phyloP scores from a whole-genome alignment of 2,888 invertebrate genomes.

The Clusia tigrina region DNA sequence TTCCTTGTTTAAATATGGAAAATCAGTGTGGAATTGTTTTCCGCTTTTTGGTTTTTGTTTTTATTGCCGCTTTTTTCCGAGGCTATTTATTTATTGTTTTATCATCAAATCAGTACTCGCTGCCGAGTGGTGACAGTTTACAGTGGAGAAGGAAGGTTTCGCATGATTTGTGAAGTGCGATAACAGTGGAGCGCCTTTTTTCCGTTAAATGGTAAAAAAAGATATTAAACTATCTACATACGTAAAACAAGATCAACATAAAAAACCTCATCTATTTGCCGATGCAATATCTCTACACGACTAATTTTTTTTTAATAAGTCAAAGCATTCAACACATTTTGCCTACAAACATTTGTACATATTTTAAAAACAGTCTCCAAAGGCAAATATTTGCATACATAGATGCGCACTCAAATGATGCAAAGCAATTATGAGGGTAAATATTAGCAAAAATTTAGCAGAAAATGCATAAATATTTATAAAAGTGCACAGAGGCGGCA shows the following conservation, averaged over 20 bases:
- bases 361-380: too few species aligned
- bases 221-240: too few species aligned
- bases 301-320: too few species aligned
- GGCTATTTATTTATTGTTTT: conserved; percentile 17
- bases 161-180: conserved; percentile 15
- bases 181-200: background rate
- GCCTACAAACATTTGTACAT: too few species aligned
- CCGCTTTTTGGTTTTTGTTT: background rate
- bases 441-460: conserved; percentile 1
- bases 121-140: conserved; percentile 1
- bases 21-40: conserved; percentile 16
- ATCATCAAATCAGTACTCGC: conserved; percentile 17
- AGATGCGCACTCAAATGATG: background rate
- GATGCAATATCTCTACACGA: too few species aligned
- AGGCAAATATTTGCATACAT: too few species aligned
- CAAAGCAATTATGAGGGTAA: conserved; percentile 5
- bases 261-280: too few species aligned
- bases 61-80: conserved; percentile 2
- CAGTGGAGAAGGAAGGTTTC: conserved; percentile 4
- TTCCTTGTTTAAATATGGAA: conserved; percentile 15
- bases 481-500: background rate
- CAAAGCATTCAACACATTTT: too few species aligned
- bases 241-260: too few species aligned
- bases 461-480: background rate
- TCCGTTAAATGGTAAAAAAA: too few species aligned